Base-by-base conservation (phyloP, 2,113 vertebrate species). In the Phocoena phocoena region DNA sequence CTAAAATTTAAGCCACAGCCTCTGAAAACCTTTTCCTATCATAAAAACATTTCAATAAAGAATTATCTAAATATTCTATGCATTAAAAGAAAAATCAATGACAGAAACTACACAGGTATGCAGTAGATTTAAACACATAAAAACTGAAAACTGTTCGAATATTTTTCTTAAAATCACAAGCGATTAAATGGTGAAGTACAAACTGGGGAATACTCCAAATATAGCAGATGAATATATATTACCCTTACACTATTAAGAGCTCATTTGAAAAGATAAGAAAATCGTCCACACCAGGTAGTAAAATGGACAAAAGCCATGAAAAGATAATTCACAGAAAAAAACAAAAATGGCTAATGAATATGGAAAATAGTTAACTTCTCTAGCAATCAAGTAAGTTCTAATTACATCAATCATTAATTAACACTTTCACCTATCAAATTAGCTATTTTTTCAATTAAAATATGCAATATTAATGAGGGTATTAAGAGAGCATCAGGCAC, bases 231-330 rank as follows among this genome's bases (percentile, higher is more conserved):
- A 68, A 90, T 2, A 85, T 60, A 18, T 38, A 50, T 67, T 63
- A 70, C 21, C 11, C 12, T 89, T 74, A 55, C 3, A 83, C 4
- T n/a, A 60, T 15, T 70, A 80, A 68, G 14, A 87, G 5, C 63
- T 82, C 47, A 94, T 90, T 74, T 58, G 36, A 94, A 93, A 94
- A 77, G 36, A 86, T 17, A 84, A 47, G 31, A 82, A 88, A 95
- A 79, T 53, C 55, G 41, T 60, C 44, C 33, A 84, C 13, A 88
- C 14, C 21, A 74, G 2, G 33, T 87, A 73, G 18, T 71, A 93
- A 81, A 77, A 44, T 76, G 8, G 7, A 53, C 58, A 93, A 91
- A 81, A 82, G 41, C 77, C 62, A 90, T 28, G 6, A 93, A 86
- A 80, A 96, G 11, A 62, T 85, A 92, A 80, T 44, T 94, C n/a